These are phyloP conservation scores for Hypomesus transpacificus DNA, from an alignment of 2,113 vertebrate genomes.

Conservation along the genomic window DNA sequence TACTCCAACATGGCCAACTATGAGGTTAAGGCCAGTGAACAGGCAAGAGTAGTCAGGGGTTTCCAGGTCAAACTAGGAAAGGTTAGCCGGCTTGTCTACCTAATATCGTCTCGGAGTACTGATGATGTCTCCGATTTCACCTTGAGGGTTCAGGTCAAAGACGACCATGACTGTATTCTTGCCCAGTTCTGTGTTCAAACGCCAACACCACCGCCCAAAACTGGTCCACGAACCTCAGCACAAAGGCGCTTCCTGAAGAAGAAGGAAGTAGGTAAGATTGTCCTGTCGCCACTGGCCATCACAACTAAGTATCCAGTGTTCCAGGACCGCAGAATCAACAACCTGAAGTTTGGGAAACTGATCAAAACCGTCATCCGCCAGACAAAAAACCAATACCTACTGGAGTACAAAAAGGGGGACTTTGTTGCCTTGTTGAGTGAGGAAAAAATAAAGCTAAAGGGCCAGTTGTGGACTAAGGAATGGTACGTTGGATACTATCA, in stretches of 20 bases:
- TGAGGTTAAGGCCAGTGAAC: conserved; percentile 79
- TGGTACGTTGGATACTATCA: conserved; percentile 97
- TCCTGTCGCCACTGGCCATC: conserved; percentile 84
- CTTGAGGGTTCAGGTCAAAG: conserved; percentile 86
- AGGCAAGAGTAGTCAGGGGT: conserved; percentile 79
- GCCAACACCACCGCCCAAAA: conserved; percentile 83
- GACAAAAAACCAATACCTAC: conserved; percentile 88
- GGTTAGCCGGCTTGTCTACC: conserved; percentile 86
- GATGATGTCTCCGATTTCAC: conserved; percentile 88
- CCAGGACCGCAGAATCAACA: conserved; percentile 82
- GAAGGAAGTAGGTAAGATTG: conserved; percentile 91
- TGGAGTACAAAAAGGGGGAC: conserved; percentile 95
- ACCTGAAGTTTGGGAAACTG: conserved; percentile 88
- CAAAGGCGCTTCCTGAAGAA: conserved; percentile 93
- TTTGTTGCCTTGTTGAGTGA: conserved; percentile 86
- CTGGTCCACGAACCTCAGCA: conserved; percentile 73
- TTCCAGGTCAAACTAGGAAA: conserved; percentile 96
- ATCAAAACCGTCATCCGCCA: conserved; percentile 93
- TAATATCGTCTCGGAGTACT: conserved; percentile 76
- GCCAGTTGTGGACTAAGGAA: conserved; percentile 95
- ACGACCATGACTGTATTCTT: conserved; percentile 81
- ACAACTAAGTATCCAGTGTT: conserved; percentile 87
- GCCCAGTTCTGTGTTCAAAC: conserved; percentile 96
- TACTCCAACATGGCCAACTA: conserved; percentile 95
- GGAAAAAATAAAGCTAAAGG: conserved; percentile 89